Conservation (phyloP, 2,888 invertebrate species). For the Andrena minutula region DNA sequence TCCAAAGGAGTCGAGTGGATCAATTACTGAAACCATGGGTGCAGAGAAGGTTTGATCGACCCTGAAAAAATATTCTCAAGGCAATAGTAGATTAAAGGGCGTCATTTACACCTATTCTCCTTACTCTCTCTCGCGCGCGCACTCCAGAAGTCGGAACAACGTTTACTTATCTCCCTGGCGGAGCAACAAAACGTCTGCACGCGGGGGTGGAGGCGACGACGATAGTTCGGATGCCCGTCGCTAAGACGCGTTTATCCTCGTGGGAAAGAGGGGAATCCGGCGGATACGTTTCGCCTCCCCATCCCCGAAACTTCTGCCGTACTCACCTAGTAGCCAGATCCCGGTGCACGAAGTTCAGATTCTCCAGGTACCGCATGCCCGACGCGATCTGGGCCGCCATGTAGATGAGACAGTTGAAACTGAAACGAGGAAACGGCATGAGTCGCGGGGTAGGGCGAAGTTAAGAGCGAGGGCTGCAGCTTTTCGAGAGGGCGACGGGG, state of each 20-base stretch:
- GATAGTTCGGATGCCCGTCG: constrained; percentile 35
- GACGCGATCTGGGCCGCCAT: constrained; percentile 94
- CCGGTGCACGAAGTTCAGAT: constrained; percentile 95
- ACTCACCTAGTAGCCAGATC: constrained; percentile 92
- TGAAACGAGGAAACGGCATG: constrained; percentile 82
- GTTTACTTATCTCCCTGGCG: constrained; percentile 30
- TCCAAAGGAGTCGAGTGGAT: too few species aligned
- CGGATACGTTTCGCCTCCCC: constrained; percentile 47
- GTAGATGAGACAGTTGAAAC: constrained; percentile 91
- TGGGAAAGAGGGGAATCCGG: constrained; percentile 54
- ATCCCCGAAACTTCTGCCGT: constrained; percentile 46
- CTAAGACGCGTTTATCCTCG: constrained; percentile 61
- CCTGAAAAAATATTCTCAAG: neutral
- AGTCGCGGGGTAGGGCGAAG: constrained; percentile 55
- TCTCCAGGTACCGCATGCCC: constrained; percentile 95
- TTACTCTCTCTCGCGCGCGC: neutral
- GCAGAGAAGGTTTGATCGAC: too few species aligned
- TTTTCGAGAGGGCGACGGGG: constrained; percentile 23
- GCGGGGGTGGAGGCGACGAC: constrained; percentile 19
- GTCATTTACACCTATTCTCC: constrained; percentile 13
- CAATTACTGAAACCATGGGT: too few species aligned
- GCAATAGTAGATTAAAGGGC: constrained; percentile 24
- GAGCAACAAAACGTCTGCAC: constrained; percentile 37
- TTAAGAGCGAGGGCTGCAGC: constrained; percentile 37
- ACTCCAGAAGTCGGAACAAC: constrained; percentile 34